Evolutionary conservation across 2,797 vertebrate species (phyloP), one percentile per base, ranked within the genome.

Genomic region (Arnoldichthys spilopterus): DNA sequence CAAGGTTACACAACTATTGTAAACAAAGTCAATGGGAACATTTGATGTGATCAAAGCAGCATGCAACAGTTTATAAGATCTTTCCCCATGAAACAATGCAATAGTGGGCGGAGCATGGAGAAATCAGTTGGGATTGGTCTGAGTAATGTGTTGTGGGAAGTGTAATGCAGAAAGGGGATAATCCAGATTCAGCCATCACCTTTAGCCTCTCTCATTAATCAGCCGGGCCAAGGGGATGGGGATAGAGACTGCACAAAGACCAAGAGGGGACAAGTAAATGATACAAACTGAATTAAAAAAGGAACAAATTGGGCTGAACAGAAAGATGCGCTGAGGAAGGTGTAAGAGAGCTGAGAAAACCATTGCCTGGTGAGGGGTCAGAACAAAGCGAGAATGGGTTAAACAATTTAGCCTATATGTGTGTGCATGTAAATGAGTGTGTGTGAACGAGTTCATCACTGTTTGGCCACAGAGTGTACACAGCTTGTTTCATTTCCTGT

Each of bases 401-500:
- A 53, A 70, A 5, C n/a, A 40, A 47, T 82, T 63, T 70, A 32
- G 24, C 30, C 54, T 62, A 47, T 82, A 81, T 73, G 77, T 72
- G 61, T 69, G 67, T 77, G n/a, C 22, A 15, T 28, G 34, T 63
- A 63, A 80, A 72, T 78, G 62, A 81, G 69, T 76, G 73, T 72
- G 83, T 84, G 88, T 90, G 62, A 82, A 85, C 85, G 81, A 87
- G 86, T 56, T 81, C 45, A n/a, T 82, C 49, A 74, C 20, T 68
- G 73, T 84, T 81, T 83, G 90, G 89, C 85, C 89, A 90, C 92
- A 89, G 88, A 90, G 91, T 90, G 88, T 88, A 90, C 91, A 92
- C 93, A 91, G 93, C 87, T 88, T 92, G 89, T 90, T 93, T 91
- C 90, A 93, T 95, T 94, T 95, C 92, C 91, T 90, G 88, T 87